These are phyloP conservation scores for Gryllus bimaculatus DNA, from an alignment of 1,140 invertebrate genomes.

Conservation along the genomic window DNA sequence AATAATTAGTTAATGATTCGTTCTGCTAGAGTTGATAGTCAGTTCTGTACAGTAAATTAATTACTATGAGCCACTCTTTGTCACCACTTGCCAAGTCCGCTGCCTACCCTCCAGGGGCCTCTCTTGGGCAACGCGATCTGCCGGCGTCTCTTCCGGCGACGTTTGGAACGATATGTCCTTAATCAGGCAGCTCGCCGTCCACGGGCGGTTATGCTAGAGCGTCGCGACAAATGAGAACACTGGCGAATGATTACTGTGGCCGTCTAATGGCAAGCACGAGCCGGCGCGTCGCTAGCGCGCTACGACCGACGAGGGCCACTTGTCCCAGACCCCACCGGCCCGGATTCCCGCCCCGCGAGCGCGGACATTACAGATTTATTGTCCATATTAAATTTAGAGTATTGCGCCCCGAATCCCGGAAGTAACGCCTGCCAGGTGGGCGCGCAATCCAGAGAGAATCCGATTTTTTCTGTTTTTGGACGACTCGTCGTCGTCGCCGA, in stretches of 20 bases:
- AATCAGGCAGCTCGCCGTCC: too few species aligned
- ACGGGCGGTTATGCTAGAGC: not conserved
- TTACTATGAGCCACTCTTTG: too few species aligned
- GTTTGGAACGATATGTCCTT: not conserved
- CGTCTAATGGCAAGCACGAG: not conserved
- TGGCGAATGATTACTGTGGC: not conserved
- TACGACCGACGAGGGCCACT: not conserved
- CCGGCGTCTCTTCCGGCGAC: not conserved
- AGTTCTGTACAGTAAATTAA: too few species aligned
- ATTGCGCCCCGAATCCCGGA: not conserved
- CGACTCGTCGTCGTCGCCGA: too few species aligned
- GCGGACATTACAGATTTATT: not conserved
- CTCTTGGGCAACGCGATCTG: too few species aligned
- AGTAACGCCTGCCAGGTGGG: too few species aligned
- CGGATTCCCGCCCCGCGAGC: not conserved
- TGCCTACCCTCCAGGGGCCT: too few species aligned
- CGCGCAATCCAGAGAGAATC: too few species aligned
- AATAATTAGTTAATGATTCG: too few species aligned
- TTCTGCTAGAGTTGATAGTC: too few species aligned
- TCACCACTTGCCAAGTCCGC: too few species aligned
- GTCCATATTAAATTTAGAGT: not conserved
- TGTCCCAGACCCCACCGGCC: not conserved
- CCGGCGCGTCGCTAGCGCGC: not conserved
- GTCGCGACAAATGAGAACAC: not conserved
- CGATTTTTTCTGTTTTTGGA: too few species aligned